Evolutionary conservation across 2,888 invertebrate genomes (phyloP).

Genomic region (Bugulina stolonifera): DNA sequence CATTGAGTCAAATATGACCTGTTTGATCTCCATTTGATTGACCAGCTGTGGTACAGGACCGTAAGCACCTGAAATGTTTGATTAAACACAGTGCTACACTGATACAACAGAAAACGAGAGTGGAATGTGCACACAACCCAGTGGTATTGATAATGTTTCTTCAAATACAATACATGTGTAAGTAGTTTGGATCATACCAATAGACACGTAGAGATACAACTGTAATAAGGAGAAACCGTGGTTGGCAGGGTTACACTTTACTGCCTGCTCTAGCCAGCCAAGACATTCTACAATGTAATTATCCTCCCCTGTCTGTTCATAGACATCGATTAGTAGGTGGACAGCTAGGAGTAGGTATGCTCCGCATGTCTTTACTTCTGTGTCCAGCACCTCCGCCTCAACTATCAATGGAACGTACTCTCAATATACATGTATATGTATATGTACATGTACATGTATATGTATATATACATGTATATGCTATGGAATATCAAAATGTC

Average conservation of each 20-base stretch:
- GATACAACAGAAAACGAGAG: not conserved
- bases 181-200: too few relatives aligned
- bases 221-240: not conserved
- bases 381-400: slow-evolving; percentile 44
- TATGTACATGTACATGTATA: too few relatives aligned
- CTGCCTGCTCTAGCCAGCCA: slow-evolving; percentile 5
- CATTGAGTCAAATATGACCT: slow-evolving; percentile 84
- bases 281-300: not conserved
- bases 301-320: slow-evolving; percentile 55
- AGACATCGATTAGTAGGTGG: slow-evolving; percentile 62
- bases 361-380: slow-evolving; percentile 61
- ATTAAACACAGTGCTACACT: not conserved
- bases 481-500: too few relatives aligned
- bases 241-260: slow-evolving; percentile 1
- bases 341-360: slow-evolving; percentile 73
- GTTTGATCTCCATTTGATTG: slow-evolving; percentile 78
- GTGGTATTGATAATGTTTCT: too few relatives aligned
- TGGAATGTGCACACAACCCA: not conserved
- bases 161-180: too few relatives aligned
- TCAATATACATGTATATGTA: too few relatives aligned
- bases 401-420: not conserved
- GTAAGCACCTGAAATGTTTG: slow-evolving; percentile 61
- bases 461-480: too few relatives aligned
- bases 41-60: slow-evolving; percentile 69
- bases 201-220: not conserved